These are phyloP conservation scores for Hydrotaea cyrtoneurina DNA, from an alignment of 2,888 invertebrate species.

Conservation along the genomic window DNA sequence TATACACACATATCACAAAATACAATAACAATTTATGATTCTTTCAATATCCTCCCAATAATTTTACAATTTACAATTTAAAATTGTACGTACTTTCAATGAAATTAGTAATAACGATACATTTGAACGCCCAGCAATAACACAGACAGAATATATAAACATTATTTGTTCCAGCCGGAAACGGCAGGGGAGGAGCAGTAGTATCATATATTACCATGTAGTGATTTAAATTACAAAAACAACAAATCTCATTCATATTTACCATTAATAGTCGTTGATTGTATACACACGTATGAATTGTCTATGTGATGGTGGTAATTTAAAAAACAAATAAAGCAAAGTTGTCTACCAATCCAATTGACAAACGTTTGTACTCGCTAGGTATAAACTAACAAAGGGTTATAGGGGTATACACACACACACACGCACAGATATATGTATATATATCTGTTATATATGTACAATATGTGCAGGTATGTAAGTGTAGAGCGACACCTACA, in stretches of 20 bases:
- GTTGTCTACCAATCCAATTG: not conserved
- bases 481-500: not conserved
- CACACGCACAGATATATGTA: too few species aligned
- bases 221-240: not conserved
- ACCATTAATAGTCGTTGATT: not conserved
- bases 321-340: conserved; percentile 21
- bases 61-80: not conserved
- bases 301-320: conserved; percentile 22
- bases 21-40: not conserved
- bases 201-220: not conserved
- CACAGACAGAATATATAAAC: not conserved
- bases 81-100: not conserved
- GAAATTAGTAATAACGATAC: too few species aligned
- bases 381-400: not conserved
- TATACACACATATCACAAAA: conserved; percentile 2
- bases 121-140: not conserved
- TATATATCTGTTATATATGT: not conserved
- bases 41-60: not conserved
- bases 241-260: conserved; percentile 3
- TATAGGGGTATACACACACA: not conserved
- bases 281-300: not conserved
- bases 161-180: not conserved
- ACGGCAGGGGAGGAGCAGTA: not conserved
- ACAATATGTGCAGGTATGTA: not conserved
- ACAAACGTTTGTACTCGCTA: too few species aligned